Evolutionary conservation across 1,140 invertebrate species (phyloP), one percentile per base, ranked within the genome.

Genomic region (Vanessa tameamea): DNA sequence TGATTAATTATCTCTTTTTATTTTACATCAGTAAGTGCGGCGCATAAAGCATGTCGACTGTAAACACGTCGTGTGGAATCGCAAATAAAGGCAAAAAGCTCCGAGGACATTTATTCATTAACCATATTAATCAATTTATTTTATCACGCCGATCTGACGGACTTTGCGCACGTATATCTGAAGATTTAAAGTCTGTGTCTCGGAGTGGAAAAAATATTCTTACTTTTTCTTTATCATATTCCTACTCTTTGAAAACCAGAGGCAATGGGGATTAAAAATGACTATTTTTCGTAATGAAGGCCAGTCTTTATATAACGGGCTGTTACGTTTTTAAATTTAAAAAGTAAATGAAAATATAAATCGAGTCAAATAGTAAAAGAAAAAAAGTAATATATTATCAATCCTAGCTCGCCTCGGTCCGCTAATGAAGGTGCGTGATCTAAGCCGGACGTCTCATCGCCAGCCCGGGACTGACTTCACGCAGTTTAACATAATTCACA

Each of bases 401-500:
- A 15, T 16, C 15, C 51, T 11, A 13, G 57, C 12, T 61, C 57
- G 26, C 14, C 26, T 37, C 57, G 57, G 31, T 37, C 26, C 5
- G 23, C 65, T 67, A 67, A 67, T 67, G 65, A 55, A 16, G 65
- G 64, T 31, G 64, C 64, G 53, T 57, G 23, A 37, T 14, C 16
- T 20, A n/a, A 47, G 65, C 66, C 66, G 66, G 66, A 68, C 53
- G 51, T 57, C 51, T 16, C 37, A 43, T 61, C 9, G 11, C 31
- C 2, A 5, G 53, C 15, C 12, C 11, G 48, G 48, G 5, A 2
- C 31, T 61, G 57, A 11, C 48, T 51, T 51, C 48, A 51, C n/a
- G 48, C 23, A 61, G 57, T 37, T 68, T 68, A 68, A 68, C 65
- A 68, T 68, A 55, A 67, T 67, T 67, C 65, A 67, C 65, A 67